Evolutionary conservation across 2,888 invertebrate species (phyloP).

Genomic region (Limnephilus marmoratus): DNA sequence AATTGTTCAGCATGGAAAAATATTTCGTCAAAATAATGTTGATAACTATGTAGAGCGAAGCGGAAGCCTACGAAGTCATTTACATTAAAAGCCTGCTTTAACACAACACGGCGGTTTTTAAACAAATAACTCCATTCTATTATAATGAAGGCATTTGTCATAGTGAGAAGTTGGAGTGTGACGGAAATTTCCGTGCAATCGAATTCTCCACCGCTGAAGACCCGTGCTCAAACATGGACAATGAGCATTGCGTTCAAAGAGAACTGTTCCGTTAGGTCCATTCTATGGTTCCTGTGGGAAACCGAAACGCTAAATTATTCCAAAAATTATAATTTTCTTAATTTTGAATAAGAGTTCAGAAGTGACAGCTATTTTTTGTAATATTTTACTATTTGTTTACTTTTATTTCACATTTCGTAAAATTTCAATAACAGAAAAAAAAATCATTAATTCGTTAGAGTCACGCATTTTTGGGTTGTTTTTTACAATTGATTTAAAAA

Average conservation of each 20-base stretch:
- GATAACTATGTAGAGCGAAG: not conserved
- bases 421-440: not conserved
- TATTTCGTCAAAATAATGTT: not conserved
- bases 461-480: not conserved
- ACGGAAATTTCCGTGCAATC: constrained; percentile 29
- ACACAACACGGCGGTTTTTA: not conserved
- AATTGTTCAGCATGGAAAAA: not conserved
- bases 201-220: constrained; percentile 23
- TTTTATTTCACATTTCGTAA: not conserved
- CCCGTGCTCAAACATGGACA: not conserved
- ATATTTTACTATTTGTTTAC: not conserved
- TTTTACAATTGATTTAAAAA: not conserved
- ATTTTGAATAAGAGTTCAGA: not conserved
- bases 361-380: not conserved
- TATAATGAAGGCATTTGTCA: constrained; percentile 22
- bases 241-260: not conserved
- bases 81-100: not conserved
- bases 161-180: constrained; percentile 20
- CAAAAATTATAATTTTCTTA: not conserved
- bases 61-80: not conserved
- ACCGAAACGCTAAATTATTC: not conserved
- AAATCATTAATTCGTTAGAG: not conserved
- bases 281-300: not conserved
- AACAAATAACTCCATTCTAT: not conserved
- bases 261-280: not conserved